Percentiles rank a stretch among this genome's conserved stretches.
phyloP scores from a whole-genome alignment of 2,113 vertebrate species.

The Planiliza haematocheilus region DNA sequence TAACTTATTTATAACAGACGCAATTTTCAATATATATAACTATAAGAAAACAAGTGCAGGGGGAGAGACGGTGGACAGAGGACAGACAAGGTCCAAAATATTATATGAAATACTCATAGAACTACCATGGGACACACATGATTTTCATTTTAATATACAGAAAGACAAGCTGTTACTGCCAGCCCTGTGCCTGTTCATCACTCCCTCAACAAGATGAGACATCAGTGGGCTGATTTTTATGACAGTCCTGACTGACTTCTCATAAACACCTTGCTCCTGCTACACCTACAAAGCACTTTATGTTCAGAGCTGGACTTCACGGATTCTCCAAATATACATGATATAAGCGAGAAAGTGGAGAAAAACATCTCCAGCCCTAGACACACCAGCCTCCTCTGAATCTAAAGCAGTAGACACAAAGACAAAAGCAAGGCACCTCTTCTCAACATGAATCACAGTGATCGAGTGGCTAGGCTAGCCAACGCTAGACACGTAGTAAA shows the following conservation, averaged over 20 bases:
- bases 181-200: conserved; percentile 1
- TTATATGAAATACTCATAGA: background rate
- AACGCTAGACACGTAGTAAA: conserved; percentile 4
- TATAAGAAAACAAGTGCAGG: conserved; percentile 2
- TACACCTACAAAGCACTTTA: conserved; percentile 13
- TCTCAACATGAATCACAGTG: conserved; percentile 48
- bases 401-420: conserved; percentile 28
- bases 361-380: background rate
- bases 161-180: conserved; percentile 12
- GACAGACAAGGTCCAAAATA: background rate
- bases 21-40: conserved; percentile 25
- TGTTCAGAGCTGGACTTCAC: background rate
- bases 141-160: background rate
- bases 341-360: background rate
- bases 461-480: conserved; percentile 34
- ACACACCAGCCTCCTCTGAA: background rate
- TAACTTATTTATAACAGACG: conserved; percentile 41
- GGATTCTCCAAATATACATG: background rate
- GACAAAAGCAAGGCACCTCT: conserved; percentile 19
- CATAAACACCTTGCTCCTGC: conserved; percentile 4
- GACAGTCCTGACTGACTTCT: conserved; percentile 18
- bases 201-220: conserved; percentile 14
- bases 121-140: background rate
- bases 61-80: background rate
- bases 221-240: conserved; percentile 31